Base-by-base conservation (phyloP, 37 sponge, comb jelly and placozoan species). In the Aplysina aerophoba region DNA sequence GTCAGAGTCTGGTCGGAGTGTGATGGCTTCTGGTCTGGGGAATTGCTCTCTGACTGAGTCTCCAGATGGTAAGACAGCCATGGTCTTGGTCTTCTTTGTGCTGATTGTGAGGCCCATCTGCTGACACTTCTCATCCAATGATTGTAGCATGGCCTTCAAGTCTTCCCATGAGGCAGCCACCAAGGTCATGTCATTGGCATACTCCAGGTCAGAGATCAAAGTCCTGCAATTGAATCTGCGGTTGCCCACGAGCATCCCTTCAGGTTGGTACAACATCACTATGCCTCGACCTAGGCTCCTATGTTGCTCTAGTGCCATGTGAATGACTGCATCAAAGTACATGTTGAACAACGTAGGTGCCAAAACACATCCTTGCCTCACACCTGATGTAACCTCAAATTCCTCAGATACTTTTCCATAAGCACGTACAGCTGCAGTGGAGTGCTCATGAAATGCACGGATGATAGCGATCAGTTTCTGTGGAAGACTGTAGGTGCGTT, bases 141-240 rank as follows among this genome's bases (percentile, higher is more conserved):
- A 71, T 35, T 34, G 36, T 12, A 19, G 31, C 73, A 71, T 71
- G 73, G 13, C 73, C 12, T 27, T 71, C 31, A 71, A 34, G 73
- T 71, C 73, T 15, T 71, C 73, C 73, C 73, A 71, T 27, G 73
- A 71, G 73, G 31, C 73, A 71, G 73, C 34, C 37, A 71, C 31
- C 37, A 71, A 35, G 73, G 73, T 34, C 73, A 71, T 71, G 73
- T 71, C 73, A 34, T 71, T 37, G 13, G 73, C 73, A 71, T 71
- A 71, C 73, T 71, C 73, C 31, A 71, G 73, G 12, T 71, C 73
- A 5, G 34, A 71, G 4, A 71, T 1, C 5, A 19, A 5, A 19
- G 37, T 34, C 73, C 12, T 12, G 12, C 37, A 28, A 15, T 12
- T 35, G 31, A 71, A 34, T 71, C 34, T 15, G 2, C 73, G 13